These are phyloP conservation scores for Eupithecia subfuscata DNA, from an alignment of 2,888 invertebrate species.

Conservation along the genomic window DNA sequence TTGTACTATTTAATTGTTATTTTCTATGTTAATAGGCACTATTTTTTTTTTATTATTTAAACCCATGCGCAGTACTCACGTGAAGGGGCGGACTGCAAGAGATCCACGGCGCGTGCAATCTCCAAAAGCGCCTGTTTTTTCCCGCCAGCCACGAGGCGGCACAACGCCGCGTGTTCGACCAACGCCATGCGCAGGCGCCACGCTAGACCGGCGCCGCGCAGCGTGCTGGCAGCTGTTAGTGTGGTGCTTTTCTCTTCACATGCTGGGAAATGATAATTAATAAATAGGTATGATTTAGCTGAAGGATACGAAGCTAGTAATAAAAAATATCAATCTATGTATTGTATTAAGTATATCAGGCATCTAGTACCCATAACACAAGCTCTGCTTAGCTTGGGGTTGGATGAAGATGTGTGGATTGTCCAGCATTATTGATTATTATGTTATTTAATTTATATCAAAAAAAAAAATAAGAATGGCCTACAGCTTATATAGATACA, in stretches of 20 bases:
- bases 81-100: conserved; percentile 48
- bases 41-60: too few species aligned
- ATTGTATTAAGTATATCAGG: too few species aligned
- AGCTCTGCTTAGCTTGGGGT: too few species aligned
- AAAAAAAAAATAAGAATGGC: too few species aligned
- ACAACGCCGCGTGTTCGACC: conserved; percentile 98
- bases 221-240: conserved; percentile 38
- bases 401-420: too few species aligned
- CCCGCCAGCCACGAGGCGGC: conserved; percentile 98
- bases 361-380: too few species aligned
- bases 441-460: too few species aligned
- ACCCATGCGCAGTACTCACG: conserved; percentile 28
- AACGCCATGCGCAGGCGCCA: conserved; percentile 97
- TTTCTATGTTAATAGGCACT: too few species aligned
- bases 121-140: conserved; percentile 95
- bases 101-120: conserved; percentile 79
- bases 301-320: neutral
- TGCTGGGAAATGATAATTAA: neutral
- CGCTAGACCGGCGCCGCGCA: conserved; percentile 76
- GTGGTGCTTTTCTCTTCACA: conserved; percentile 66
- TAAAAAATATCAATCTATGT: too few species aligned
- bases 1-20: too few species aligned
- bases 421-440: too few species aligned
- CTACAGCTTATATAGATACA: too few species aligned
- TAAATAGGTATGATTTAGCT: neutral